Conservation (phyloP, 2,797 vertebrate species). For the Cichlasoma orientale region DNA sequence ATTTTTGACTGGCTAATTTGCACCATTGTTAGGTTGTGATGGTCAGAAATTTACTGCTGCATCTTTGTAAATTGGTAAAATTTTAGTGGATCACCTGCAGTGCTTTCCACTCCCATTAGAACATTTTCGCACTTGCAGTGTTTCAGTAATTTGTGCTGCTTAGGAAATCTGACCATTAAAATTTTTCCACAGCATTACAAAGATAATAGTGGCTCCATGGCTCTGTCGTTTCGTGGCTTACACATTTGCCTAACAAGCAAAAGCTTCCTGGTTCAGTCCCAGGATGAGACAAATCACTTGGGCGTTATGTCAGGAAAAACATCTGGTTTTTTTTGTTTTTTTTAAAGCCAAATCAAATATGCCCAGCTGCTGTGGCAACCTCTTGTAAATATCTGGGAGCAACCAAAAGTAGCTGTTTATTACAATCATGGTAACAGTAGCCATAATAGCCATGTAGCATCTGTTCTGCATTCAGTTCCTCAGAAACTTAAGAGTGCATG, state of each 20-base stretch:
- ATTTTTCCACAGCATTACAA: neutral
- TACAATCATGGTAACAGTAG: too few relatives aligned
- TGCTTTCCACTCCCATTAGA: neutral
- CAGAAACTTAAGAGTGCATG: too few relatives aligned
- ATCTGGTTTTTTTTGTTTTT: too few relatives aligned
- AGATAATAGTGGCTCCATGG: neutral
- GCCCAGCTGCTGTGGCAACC: too few relatives aligned
- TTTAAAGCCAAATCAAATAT: neutral
- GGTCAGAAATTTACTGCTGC: neutral
- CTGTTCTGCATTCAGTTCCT: neutral
- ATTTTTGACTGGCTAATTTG: fast-evolving
- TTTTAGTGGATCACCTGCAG: neutral
- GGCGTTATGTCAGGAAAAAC: too few relatives aligned
- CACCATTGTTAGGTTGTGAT: neutral
- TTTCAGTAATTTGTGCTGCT: neutral
- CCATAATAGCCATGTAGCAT: too few relatives aligned
- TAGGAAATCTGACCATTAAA: neutral
- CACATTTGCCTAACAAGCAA: too few relatives aligned
- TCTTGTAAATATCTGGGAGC: too few relatives aligned
- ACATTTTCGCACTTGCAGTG: neutral
- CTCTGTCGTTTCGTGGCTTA: too few relatives aligned
- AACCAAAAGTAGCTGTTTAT: too few relatives aligned
- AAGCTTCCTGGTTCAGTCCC: too few relatives aligned
- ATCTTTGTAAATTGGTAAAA: neutral
- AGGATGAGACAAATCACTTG: too few relatives aligned